Evolutionary conservation across 2,113 vertebrate genomes (phyloP).

Genomic region (Callionymus lyra): DNA sequence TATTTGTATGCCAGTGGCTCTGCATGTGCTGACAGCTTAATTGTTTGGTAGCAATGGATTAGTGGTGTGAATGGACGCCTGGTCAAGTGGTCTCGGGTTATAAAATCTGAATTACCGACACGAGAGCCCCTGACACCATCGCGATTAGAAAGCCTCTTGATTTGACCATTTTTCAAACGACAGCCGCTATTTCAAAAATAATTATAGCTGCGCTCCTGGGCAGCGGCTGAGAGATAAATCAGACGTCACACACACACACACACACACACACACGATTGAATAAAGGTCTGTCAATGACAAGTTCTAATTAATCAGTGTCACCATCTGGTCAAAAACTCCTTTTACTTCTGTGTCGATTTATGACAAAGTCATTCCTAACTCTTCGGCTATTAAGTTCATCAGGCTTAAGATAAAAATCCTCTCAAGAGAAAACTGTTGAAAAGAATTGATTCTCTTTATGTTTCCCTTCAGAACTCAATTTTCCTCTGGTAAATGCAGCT

Average conservation of each 20-base stretch:
- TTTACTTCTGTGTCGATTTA: neutral
- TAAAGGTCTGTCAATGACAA: neutral
- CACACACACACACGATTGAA: neutral
- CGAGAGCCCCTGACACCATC: no score
- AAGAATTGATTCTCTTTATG: no score
- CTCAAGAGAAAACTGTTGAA: no score
- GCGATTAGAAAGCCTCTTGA: neutral
- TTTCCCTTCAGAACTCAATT: no score
- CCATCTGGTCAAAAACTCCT: conserved; percentile 1
- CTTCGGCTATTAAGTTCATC: no score
- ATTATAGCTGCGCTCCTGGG: neutral
- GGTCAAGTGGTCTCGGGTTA: conserved; percentile 4
- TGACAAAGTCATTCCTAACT: neutral
- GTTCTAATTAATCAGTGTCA: neutral
- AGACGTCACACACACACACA: no score
- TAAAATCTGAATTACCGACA: conserved; percentile 5
- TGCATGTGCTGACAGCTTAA: conserved; percentile 10
- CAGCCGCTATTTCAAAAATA: conserved; percentile 2
- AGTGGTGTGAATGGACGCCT: conserved; percentile 7
- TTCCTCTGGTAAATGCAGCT: no score
- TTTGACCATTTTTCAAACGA: conserved; percentile 1
- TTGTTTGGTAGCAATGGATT: conserved; percentile 1
- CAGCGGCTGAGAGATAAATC: no score
- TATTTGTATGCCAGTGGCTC: no score
- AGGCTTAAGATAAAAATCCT: no score